Evolutionary conservation across 2,888 invertebrate species (phyloP).

Genomic region (Platypus cylindrus): DNA sequence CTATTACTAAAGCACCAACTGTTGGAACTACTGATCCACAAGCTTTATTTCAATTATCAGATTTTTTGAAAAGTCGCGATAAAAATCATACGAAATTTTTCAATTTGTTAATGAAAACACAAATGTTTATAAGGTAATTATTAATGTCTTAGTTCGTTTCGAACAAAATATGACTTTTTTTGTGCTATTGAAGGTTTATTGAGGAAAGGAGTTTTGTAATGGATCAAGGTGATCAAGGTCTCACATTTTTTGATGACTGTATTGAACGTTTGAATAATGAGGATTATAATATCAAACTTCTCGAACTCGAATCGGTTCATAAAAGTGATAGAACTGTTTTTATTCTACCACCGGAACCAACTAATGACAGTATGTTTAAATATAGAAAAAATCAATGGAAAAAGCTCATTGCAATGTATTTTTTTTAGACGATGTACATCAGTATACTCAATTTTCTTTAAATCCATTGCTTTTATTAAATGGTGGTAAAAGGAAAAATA

Average conservation of each 20-base stretch:
- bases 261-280: constrained; percentile 59
- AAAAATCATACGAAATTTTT: constrained; percentile 85
- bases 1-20: constrained; percentile 87
- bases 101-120: constrained; percentile 78
- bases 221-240: constrained; percentile 81
- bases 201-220: constrained; percentile 97
- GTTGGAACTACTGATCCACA: constrained; percentile 90
- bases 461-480: constrained; percentile 47
- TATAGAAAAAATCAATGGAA: no score
- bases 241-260: constrained; percentile 96
- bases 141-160: no score
- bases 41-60: constrained; percentile 86
- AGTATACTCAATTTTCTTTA: constrained; percentile 28
- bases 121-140: constrained; percentile 82
- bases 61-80: constrained; percentile 79
- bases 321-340: constrained; percentile 86
- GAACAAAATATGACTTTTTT: not conserved
- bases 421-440: constrained; percentile 16
- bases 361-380: constrained; percentile 27
- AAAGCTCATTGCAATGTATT: not conserved
- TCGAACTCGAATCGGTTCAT: constrained; percentile 71
- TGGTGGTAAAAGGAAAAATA: constrained; percentile 26
- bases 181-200: no score
- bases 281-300: constrained; percentile 48
- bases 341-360: constrained; percentile 83